Base-by-base conservation (phyloP, 1,140 invertebrate genomes). In the Trachymyrmex cornetzi region DNA sequence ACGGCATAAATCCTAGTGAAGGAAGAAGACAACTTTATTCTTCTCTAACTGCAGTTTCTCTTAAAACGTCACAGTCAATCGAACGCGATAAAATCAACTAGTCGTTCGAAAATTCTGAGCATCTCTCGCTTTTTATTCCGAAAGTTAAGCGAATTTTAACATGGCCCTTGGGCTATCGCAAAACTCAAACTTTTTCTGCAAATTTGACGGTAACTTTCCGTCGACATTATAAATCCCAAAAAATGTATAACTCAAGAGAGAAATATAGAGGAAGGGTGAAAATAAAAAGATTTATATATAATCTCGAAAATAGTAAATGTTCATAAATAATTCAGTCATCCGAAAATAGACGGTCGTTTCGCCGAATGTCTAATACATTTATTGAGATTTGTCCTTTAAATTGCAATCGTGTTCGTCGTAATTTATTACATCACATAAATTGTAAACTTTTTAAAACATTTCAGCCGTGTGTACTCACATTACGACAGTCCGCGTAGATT, bases 131-230 rank as follows among this genome's bases (percentile, higher is more conserved):
- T n/a, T 14, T 3, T 61, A 55, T 63, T 75, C 14, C 44, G 14
- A 30, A 24, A 84, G 27, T 57, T 61, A 61, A 44, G 19, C 57
- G 80, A 75, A 50, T 75, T 75, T 84, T 72, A 61, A 61, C 27
- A 34, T 11, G 14, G 44, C 69, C 69, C 55, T n/a, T 22, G 24
- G 12, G 69, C 24, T 27, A 74, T 74, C 69, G n/a, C 44, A 59
- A 53, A 84, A 24, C 7, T 59, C 19, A n/a, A 74, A 61, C 67
- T 84, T 84, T 74, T 59, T 61, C 14, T 38, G 11, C 24, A 12
- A 22, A 9, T 14, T 19, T 27, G 57, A 84, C 27, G 9, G 55
- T 50, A 50, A 69, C 24, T 63, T 74, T 48, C 11, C 27, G 6
- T 61, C n/a, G 24, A 4, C n/a, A n/a, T 27, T 75, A 22, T 72